phyloP scores from a whole-genome alignment of 2,797 vertebrate genomes.

The Scleropages formosus region DNA sequence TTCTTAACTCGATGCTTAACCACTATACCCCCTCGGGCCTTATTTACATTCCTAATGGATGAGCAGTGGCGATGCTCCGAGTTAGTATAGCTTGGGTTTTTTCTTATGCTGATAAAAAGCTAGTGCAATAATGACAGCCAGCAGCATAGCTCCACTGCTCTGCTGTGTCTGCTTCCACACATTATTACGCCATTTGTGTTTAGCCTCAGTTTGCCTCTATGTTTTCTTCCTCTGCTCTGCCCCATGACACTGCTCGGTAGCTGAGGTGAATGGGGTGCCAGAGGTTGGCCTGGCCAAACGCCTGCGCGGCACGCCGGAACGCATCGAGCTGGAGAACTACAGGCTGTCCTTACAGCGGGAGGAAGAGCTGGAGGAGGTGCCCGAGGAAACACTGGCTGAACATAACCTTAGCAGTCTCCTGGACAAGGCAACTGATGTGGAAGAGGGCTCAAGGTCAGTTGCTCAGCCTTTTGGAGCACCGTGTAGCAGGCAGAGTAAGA shows the following conservation, averaged over 20 bases:
- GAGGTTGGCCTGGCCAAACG: conserved; percentile 75
- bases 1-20: too few relatives aligned
- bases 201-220: conserved; percentile 66
- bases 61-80: neutral
- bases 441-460: conserved; percentile 71
- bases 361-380: conserved; percentile 77
- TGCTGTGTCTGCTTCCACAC: too few relatives aligned
- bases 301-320: conserved; percentile 75
- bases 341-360: conserved; percentile 61
- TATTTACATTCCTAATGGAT: too few relatives aligned
- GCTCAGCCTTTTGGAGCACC: neutral
- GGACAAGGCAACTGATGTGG: conserved; percentile 66
- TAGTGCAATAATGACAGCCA: too few relatives aligned
- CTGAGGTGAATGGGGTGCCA: conserved; percentile 66
- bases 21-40: too few relatives aligned
- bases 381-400: conserved; percentile 81
- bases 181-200: conserved; percentile 6
- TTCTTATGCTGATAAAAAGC: too few relatives aligned
- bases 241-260: conserved; percentile 52
- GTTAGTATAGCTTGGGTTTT: too few relatives aligned
- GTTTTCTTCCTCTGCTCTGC: conserved; percentile 68
- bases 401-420: conserved; percentile 82
- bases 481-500: neutral
- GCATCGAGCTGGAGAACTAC: conserved; percentile 88
- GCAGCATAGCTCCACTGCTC: too few relatives aligned